phyloP scores from a whole-genome alignment of 2,797 vertebrate genomes.

The Limosa lapponica region DNA sequence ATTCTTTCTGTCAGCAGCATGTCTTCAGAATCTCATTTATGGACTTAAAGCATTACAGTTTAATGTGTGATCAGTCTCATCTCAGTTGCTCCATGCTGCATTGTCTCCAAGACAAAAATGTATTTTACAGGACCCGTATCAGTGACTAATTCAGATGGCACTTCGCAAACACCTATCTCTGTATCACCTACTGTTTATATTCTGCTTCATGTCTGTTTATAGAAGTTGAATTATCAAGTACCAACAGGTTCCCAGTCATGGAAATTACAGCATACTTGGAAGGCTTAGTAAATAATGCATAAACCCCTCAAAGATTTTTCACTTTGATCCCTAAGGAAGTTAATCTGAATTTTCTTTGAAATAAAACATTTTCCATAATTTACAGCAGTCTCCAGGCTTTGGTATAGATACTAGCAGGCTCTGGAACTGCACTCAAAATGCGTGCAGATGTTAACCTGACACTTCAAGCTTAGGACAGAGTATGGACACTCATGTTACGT shows the following conservation, averaged over 20 bases:
- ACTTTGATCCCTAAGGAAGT: not conserved
- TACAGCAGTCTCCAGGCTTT: not conserved
- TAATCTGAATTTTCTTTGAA: not conserved
- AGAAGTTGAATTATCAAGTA: not conserved
- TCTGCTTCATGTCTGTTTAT: not conserved
- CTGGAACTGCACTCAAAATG: not conserved
- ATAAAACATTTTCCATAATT: not conserved
- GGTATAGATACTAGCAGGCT: not conserved
- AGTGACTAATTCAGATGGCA: not conserved
- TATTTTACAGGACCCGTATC: not conserved
- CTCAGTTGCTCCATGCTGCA: not conserved
- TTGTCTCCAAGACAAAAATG: not conserved
- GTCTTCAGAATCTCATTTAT: not conserved
- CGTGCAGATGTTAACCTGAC: not conserved
- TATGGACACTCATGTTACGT: not conserved
- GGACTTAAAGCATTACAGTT: not conserved
- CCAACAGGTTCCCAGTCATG: not conserved
- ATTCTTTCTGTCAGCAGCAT: not conserved
- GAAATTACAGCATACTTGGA: not conserved
- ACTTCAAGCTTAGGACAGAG: not conserved
- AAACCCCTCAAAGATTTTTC: not conserved
- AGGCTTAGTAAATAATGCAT: not conserved
- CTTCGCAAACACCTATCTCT: not conserved
- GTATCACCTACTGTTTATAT: not conserved
- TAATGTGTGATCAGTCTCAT: not conserved